Evolutionary conservation across 2,888 invertebrate species (phyloP).

Genomic region (Spilosoma lubricipeda): DNA sequence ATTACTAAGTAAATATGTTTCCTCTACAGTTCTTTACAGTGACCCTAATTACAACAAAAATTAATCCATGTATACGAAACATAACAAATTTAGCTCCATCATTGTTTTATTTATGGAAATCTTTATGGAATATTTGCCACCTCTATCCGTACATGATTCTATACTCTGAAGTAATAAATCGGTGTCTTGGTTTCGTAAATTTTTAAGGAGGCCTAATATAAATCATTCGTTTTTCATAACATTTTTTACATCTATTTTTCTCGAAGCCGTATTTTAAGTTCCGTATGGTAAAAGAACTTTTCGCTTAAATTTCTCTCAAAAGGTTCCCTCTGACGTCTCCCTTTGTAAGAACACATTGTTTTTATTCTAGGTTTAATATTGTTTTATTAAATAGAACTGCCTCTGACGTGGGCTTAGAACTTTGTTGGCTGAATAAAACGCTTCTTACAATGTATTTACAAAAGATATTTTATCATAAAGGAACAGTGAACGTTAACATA

Average conservation of each 20-base stretch:
- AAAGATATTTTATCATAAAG: background rate
- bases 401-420: conserved; percentile 8
- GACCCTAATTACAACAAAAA: no score
- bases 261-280: conserved; percentile 50
- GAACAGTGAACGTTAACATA: background rate
- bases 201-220: conserved; percentile 57
- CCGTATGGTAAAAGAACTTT: conserved; percentile 42
- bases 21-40: background rate
- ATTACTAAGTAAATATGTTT: no score
- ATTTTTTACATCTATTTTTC: conserved; percentile 55
- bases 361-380: conserved; percentile 29
- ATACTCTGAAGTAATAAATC: conserved; percentile 53
- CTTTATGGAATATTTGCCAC: background rate
- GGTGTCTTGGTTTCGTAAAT: conserved; percentile 60
- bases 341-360: conserved; percentile 36
- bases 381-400: conserved; percentile 26
- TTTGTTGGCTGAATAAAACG: conserved; percentile 12
- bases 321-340: conserved; percentile 19
- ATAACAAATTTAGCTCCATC: no score
- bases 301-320: conserved; percentile 24
- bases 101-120: background rate
- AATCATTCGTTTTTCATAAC: conserved; percentile 62
- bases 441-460: conserved; percentile 8
- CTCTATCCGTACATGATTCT: conserved; percentile 31
- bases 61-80: no score